Conservation (phyloP, 2,888 invertebrate species). For the Automeris io region DNA sequence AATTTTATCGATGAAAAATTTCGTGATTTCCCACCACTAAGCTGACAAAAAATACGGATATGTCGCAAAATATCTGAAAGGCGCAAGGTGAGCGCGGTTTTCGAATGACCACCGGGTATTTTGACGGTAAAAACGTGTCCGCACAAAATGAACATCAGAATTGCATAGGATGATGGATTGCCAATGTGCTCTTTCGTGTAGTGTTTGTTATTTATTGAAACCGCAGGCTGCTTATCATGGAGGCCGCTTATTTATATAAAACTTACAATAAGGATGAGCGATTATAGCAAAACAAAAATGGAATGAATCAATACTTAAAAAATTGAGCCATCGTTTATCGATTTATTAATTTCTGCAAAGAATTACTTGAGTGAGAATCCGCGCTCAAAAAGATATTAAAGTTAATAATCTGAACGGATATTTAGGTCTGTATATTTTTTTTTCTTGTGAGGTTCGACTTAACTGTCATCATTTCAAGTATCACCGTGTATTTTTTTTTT, state of each 20-base stretch:
- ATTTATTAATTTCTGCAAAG: no score
- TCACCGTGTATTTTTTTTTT: no score
- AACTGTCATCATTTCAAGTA: no score
- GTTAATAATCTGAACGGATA: no score
- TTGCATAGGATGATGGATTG: slow-evolving; percentile 64
- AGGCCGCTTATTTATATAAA: slow-evolving; percentile 12
- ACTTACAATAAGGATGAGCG: no score
- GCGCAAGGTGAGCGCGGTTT: slow-evolving; percentile 42
- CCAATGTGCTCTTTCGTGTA: slow-evolving; percentile 21
- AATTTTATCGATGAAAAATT: slow-evolving; percentile 12
- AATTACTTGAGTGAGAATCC: no score
- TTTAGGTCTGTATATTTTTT: no score
- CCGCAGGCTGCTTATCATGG: slow-evolving; percentile 14
- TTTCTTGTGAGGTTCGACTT: no score
- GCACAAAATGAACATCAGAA: slow-evolving; percentile 42
- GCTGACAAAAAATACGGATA: slow-evolving; percentile 42
- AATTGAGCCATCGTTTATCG: no score
- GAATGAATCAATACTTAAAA: no score
- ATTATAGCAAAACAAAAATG: no score
- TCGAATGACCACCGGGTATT: slow-evolving; percentile 63
- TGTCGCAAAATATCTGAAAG: slow-evolving; percentile 38
- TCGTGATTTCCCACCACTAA: slow-evolving; percentile 29
- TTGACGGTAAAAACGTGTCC: slow-evolving; percentile 31
- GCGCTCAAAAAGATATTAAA: no score
- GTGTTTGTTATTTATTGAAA: slow-evolving; percentile 7